Conservation (phyloP, 2,888 invertebrate genomes). For the Laothoe populi region DNA sequence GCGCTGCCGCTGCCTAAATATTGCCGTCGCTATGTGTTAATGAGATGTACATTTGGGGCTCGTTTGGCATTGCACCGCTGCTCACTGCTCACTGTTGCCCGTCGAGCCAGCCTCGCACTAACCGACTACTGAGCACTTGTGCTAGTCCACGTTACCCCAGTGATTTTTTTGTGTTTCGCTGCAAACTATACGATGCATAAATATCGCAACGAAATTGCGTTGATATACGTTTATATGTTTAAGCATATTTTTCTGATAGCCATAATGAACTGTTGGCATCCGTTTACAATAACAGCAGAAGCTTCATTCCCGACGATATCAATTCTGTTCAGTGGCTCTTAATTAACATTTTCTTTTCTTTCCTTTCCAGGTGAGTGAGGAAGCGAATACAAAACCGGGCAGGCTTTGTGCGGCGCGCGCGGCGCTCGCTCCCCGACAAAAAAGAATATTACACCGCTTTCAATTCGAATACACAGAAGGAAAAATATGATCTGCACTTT, state of each 20-base stretch:
- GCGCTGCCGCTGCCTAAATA: constrained; percentile 72
- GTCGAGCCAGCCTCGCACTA: neutral
- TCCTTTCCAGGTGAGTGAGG: constrained; percentile 83
- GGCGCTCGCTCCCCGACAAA: constrained; percentile 65
- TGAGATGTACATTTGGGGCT: constrained; percentile 74
- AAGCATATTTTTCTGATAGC: constrained; percentile 9
- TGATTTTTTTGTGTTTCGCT: constrained; percentile 2
- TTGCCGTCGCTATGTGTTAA: constrained; percentile 73
- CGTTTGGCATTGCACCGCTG: constrained; percentile 65
- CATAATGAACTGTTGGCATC: constrained; percentile 61
- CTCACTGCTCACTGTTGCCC: constrained; percentile 35
- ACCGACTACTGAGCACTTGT: constrained; percentile 35
- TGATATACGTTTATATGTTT: constrained; percentile 1
- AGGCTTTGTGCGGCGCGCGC: constrained; percentile 70
- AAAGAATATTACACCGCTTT: constrained; percentile 80
- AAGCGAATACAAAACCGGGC: constrained; percentile 72
- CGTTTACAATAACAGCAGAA: constrained; percentile 72
- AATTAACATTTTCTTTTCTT: constrained; percentile 84
- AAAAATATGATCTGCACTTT: constrained; percentile 82
- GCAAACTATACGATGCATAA: constrained; percentile 32
- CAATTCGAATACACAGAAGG: constrained; percentile 74
- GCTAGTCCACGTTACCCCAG: neutral
- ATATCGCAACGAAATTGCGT: neutral
- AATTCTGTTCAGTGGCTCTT: constrained; percentile 81
- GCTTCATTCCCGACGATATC: constrained; percentile 75